Evolutionary conservation across 2,888 invertebrate genomes (phyloP), one percentile per base, ranked within the genome.

Genomic region (Tachina lurida): DNA sequence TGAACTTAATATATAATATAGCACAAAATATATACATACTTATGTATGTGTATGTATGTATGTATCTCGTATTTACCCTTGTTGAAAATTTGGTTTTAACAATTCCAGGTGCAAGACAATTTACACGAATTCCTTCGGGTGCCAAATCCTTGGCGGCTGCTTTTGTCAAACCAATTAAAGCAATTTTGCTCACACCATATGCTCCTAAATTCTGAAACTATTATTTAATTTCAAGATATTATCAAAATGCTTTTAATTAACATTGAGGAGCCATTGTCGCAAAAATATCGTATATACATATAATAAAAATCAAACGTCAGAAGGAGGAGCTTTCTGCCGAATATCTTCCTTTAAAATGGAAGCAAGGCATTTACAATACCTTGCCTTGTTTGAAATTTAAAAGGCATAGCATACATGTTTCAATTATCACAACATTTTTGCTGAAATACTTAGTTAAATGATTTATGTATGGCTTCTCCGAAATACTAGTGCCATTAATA

Each of bases 141-240:
- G 96, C 97, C 56, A 97, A 93, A 91, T 97, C 96, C 85, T 94
- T 93, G 3, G 97, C 95, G 45, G 97, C 95, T 62, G 96, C 96
- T 93, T 97, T 98, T 1, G 97, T 96, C 62, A 99, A 92, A 10
- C 98, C 98, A 84, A 99, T 93, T 70, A 99, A 93, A 9, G 98
- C 96, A 5, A 98, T 98, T 94, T 99, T 99, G 92, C 97, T 98
- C 0, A 99, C 96, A 56, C 97, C 97, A 93, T 99, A 99, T 2
- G 97, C 95, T 13, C 98, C 98, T 86, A 98, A 92, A n/a, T 96
- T 92, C 97, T 56, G 45, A 65, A 77, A 80, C 49, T 49, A 54
- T 13, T n/a, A 41, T n/a, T 22, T 58, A 7, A 31, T 31, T 31
- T 5, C 4, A 31, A 5, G 7, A 31, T 31, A 31, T 58, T 58